These are phyloP conservation scores for Antechinus stuartii DNA, from an alignment of 2,113 vertebrate genomes.

Conservation along the genomic window DNA sequence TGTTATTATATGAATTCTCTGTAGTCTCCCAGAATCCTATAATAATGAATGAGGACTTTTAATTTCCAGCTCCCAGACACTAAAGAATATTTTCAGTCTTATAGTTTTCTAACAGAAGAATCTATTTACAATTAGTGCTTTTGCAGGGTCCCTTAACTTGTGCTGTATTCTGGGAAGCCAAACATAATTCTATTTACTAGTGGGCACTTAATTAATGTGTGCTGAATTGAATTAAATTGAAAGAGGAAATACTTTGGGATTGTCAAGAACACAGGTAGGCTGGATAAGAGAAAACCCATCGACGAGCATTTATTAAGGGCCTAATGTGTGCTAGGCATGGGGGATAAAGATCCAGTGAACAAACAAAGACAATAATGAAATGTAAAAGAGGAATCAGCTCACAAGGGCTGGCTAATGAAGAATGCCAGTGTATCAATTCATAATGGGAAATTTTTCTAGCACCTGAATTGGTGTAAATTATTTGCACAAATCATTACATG, in stretches of 20 bases:
- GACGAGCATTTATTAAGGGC: background rate
- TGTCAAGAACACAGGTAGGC: background rate
- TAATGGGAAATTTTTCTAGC: background rate
- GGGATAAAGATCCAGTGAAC: background rate
- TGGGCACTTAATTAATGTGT: background rate
- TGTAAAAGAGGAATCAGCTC: background rate
- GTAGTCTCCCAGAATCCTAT: constrained; percentile 40
- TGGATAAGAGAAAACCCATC: background rate
- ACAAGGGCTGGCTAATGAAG: background rate
- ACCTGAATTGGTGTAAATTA: background rate
- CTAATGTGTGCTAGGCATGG: background rate
- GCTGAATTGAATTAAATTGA: background rate
- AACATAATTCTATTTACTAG: background rate
- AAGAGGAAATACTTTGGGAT: background rate
- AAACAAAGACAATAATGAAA: background rate
- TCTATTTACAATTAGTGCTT: background rate
- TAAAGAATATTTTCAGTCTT: constrained; percentile 35
- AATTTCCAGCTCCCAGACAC: constrained; percentile 41
- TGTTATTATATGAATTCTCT: constrained; percentile 49
- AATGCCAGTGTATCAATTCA: background rate
- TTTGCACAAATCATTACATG: background rate
- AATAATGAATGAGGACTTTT: constrained; percentile 51
- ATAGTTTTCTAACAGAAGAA: constrained; percentile 32
- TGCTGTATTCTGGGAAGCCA: constrained; percentile 4
- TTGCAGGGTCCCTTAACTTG: background rate